Base-by-base conservation (phyloP, 1,140 invertebrate genomes). In the Episyrphus balteatus region DNA sequence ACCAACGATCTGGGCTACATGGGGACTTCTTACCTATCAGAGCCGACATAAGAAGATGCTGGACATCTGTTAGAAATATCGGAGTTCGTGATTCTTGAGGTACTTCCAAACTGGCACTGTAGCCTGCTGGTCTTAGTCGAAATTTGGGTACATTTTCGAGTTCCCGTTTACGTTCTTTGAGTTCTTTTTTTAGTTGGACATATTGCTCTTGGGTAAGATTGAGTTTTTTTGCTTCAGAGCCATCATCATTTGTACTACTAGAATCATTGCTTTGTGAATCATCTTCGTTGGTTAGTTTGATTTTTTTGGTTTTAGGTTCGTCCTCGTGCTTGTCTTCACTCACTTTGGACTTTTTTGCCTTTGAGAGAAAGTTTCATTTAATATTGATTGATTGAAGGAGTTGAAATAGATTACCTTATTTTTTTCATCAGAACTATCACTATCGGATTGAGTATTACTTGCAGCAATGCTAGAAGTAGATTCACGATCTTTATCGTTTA, bases 11-110 rank as follows among this genome's bases (percentile, higher is more conserved):
- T 14, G 82, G 77, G 38, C 70, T 61, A 47, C 81, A 81, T 17
- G 82, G 79, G 39, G 83, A 80, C 32, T 80, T 68, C 54, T 83
- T 77, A 6, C 82, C 83, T 41, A 86, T 70, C 46, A 89, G 63
- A 2, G 86, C 83, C 64, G 82, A 83, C 55, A 92, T 68, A 5
- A 92, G 57, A 42, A 93, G 71, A 71, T 91, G 80, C 63, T 92
- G 88, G 46, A 92, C 63, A 65, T 93, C 89, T 36, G 79, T 80
- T 1, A 90, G 70, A 60, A 87, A 83, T 51, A 94, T 71, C 9
- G 89, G 88, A 40, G 83, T 76, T 52, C 85, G 73, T 41, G 77
- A 69, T 42, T 76, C 62, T 26, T 62, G 52, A 30, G 73, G 61
- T 21, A 69, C 59, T 39, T 65, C 61, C 48, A 85, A 61, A 38